These are phyloP conservation scores for Glomeris maerens DNA, from an alignment of 1,140 invertebrate genomes.

Conservation along the genomic window DNA sequence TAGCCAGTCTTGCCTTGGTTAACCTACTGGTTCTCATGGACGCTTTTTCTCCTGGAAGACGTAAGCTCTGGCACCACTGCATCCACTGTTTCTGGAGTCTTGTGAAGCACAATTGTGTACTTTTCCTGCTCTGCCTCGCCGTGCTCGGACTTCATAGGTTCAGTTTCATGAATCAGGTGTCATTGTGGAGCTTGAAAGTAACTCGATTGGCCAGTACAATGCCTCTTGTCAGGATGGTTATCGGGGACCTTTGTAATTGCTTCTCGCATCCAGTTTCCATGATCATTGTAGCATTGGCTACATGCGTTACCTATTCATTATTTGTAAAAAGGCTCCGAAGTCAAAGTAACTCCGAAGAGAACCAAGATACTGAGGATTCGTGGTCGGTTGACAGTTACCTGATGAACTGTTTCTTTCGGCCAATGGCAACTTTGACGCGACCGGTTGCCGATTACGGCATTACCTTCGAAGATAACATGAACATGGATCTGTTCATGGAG, in stretches of 20 bases:
- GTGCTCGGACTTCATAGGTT: slow-evolving; percentile 31
- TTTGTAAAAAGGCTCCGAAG: no score
- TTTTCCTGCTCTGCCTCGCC: slow-evolving; percentile 34
- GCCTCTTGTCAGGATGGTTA: no score
- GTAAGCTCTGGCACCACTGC: slow-evolving; percentile 26
- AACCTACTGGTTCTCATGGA: slow-evolving; percentile 35
- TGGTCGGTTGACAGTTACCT: slow-evolving; percentile 24
- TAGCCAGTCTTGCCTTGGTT: slow-evolving; percentile 31
- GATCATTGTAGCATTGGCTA: no score
- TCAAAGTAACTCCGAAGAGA: no score
- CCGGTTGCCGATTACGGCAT: slow-evolving; percentile 22
- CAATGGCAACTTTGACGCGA: slow-evolving; percentile 21
- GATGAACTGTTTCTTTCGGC: slow-evolving; percentile 27
- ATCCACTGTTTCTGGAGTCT: slow-evolving; percentile 28
- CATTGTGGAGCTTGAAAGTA: slow-evolving; percentile 22
- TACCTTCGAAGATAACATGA: slow-evolving; percentile 28
- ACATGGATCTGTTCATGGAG: slow-evolving; percentile 32
- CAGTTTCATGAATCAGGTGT: slow-evolving; percentile 24
- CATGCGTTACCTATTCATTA: no score
- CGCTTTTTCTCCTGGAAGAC: slow-evolving; percentile 27
- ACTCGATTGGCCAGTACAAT: slow-evolving; percentile 23
- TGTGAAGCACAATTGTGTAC: slow-evolving; percentile 33
- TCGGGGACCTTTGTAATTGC: no score
- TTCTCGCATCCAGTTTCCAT: no score
- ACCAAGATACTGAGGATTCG: no score